Evolutionary conservation across 1,140 invertebrate species (phyloP), one percentile per base, ranked within the genome.

Genomic region (Latrodectus geometricus): DNA sequence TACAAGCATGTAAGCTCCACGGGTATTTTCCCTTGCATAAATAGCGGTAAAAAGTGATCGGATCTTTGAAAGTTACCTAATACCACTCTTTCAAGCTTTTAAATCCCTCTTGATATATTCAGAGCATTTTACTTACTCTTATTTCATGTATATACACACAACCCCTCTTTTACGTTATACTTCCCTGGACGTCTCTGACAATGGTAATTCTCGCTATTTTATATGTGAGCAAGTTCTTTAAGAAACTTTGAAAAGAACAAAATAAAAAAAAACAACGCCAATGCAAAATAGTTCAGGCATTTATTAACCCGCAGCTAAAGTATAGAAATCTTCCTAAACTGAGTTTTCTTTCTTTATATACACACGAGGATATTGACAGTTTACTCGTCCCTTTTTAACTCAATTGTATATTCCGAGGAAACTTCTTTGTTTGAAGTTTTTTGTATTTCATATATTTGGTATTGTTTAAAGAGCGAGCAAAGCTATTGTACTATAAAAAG

Each of bases 161-260:
- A 14, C 78, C 12, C 12, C 35, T 15, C 52, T 35, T 74, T 80
- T 52, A 49, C 23, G 50, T 61, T 54, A 23, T 56, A 84, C 50
- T n/a, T 15, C 70, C 52, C n/a, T 35, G 20, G 49, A 69, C 61
- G 35, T 52, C 68, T 61, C 65, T 84, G 82, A 84, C 82, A 84
- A 84, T 84, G 82, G 82, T 84, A 84, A 84, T 84, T 84, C 82
- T 84, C 56, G 72, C 56, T 61, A 11, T 35, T 84, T 84, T 83
- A 84, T 14, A 76, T 76, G 72, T 70, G 56, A 76, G 69, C 12
- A 20, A 82, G 52, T 73, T 82, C 35, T 61, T 20, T 35, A 50
- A 84, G 73, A 68, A 84, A 75, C 35, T 52, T 76, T 11, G 17
- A 9, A 15, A 69, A 72, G 66, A 81, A 83, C 23, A 49, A 68